Evolutionary conservation across 2,888 invertebrate genomes (phyloP).

Genomic region (Campoplex capitator): DNA sequence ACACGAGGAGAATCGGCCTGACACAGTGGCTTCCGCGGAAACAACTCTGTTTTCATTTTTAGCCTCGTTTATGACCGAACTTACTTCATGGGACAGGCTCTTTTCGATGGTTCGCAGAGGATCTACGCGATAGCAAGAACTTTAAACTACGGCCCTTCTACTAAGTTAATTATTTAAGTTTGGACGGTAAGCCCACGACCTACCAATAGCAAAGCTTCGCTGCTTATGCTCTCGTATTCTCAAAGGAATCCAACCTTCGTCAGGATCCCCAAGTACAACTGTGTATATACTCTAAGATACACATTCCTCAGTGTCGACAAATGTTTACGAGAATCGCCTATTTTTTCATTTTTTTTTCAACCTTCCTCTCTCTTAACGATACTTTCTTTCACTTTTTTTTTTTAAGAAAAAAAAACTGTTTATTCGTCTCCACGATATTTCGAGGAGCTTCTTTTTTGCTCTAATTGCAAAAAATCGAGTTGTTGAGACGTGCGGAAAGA

Average conservation of each 20-base stretch:
- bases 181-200: conserved; percentile 52
- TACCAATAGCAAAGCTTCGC: conserved; percentile 17
- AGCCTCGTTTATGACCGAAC: conserved; percentile 2
- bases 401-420: background rate
- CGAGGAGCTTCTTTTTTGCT: background rate
- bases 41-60: background rate
- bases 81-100: conserved; percentile 15
- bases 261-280: conserved; percentile 26
- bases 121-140: conserved; percentile 55
- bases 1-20: background rate
- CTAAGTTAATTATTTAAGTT: conserved; percentile 68
- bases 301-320: conserved; percentile 18
- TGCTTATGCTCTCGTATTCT: conserved; percentile 55
- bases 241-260: conserved; percentile 46
- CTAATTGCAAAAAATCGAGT: background rate
- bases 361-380: background rate
- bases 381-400: background rate
- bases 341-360: background rate
- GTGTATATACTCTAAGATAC: conserved; percentile 15
- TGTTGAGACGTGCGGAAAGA: too few relatives aligned
- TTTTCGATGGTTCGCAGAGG: conserved; percentile 24
- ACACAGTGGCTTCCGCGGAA: background rate
- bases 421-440: background rate
- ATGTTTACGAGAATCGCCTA: background rate
- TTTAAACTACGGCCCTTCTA: conserved; percentile 68